Conservation (phyloP, 2,888 invertebrate species). For the Hydrotaea diabolus region DNA sequence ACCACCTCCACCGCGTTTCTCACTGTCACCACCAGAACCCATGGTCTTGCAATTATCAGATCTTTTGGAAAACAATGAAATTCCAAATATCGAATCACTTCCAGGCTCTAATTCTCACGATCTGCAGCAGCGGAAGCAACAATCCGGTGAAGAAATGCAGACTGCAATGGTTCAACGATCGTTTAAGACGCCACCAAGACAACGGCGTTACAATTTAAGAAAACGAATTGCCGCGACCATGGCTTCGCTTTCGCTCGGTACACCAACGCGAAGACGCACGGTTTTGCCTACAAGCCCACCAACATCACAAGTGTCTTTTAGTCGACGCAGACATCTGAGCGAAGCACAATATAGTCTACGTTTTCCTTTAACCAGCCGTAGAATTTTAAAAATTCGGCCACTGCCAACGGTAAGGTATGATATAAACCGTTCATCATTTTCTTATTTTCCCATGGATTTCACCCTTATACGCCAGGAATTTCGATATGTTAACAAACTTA, state of each 20-base stretch:
- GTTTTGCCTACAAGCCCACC: background rate
- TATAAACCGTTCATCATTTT: slow-evolving; percentile 8
- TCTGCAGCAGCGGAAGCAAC: no score
- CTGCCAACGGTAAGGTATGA: slow-evolving; percentile 17
- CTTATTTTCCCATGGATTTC: slow-evolving; percentile 47
- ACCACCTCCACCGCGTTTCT: no score
- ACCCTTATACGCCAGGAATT: slow-evolving; percentile 43
- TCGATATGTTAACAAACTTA: background rate
- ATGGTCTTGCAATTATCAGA: no score
- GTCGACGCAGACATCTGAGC: slow-evolving; percentile 17
- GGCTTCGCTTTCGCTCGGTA: no score
- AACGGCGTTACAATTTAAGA: slow-evolving; percentile 25
- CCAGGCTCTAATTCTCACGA: no score
- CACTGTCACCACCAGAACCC: no score
- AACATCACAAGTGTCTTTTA: background rate
- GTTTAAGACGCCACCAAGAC: background rate
- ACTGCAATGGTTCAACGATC: no score
- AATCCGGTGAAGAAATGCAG: no score
- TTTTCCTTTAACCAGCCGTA: slow-evolving; percentile 44
- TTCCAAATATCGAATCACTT: no score
- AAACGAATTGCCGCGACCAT: no score
- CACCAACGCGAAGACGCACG: background rate
- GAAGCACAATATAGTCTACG: slow-evolving; percentile 62
- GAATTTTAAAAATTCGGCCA: slow-evolving; percentile 33
- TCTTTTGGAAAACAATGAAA: no score